phyloP scores from a whole-genome alignment of 2,113 vertebrate genomes.

The Brachionichthys hirsutus region DNA sequence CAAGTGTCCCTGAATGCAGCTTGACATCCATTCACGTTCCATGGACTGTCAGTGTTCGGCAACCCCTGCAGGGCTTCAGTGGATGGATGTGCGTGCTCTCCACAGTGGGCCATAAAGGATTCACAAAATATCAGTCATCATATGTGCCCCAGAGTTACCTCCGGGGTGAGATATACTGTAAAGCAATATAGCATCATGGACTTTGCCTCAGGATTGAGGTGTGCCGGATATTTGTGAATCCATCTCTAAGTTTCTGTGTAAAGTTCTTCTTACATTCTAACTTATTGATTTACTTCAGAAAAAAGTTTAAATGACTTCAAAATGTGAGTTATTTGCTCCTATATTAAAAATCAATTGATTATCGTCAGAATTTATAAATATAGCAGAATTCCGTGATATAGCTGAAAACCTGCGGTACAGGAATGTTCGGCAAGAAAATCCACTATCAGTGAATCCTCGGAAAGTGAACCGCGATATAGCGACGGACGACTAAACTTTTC shows the following conservation, averaged over 20 bases:
- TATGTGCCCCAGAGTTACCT: neutral
- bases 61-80: conserved; percentile 4
- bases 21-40: neutral
- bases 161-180: conserved; percentile 2
- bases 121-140: conserved; percentile 6
- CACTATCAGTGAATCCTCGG: no score
- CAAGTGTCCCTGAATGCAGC: conserved; percentile 12
- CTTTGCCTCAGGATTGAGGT: conserved; percentile 3
- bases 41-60: neutral
- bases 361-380: no score
- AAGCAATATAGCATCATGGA: conserved; percentile 2
- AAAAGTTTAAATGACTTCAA: no score
- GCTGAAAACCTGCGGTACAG: no score
- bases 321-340: no score
- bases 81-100: conserved; percentile 6
- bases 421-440: no score
- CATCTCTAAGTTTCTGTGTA: neutral
- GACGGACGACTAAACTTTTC: no score
- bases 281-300: no score
- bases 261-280: neutral
- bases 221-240: neutral
- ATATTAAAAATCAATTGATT: no score
- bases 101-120: neutral
- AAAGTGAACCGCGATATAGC: no score
- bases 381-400: no score